Evolutionary conservation across 2,888 invertebrate genomes (phyloP).

Genomic region (Ichneumoninae sp.): DNA sequence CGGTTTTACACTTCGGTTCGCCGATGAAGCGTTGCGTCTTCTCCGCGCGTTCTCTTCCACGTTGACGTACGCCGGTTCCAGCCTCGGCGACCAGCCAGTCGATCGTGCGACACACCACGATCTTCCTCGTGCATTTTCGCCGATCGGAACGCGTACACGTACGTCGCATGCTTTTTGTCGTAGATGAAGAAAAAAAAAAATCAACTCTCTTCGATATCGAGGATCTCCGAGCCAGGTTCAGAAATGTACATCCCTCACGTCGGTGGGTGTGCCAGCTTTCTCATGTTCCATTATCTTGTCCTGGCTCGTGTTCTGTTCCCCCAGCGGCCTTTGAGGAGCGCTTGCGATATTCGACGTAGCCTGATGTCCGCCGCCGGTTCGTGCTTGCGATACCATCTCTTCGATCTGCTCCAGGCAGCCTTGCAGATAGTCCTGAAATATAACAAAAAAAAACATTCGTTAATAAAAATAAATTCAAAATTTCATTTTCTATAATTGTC

Average conservation of each 20-base stretch:
- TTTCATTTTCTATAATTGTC: neutral
- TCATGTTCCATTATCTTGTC: conserved; percentile 87
- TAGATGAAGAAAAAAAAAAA: conserved; percentile 17
- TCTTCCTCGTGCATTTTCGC: neutral
- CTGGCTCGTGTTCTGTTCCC: conserved; percentile 82
- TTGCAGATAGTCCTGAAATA: conserved; percentile 90
- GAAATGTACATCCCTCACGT: conserved; percentile 93
- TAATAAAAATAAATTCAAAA: neutral
- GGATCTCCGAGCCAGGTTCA: conserved; percentile 81
- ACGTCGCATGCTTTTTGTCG: conserved; percentile 28
- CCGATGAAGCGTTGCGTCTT: conserved; percentile 42
- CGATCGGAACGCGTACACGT: conserved; percentile 17
- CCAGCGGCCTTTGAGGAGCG: conserved; percentile 77
- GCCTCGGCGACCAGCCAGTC: neutral
- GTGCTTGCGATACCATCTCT: conserved; percentile 89
- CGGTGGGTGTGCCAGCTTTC: conserved; percentile 93
- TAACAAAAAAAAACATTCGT: conserved; percentile 64
- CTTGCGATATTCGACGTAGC: conserved; percentile 81
- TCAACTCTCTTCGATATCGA: conserved; percentile 25
- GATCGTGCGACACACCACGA: conserved; percentile 6
- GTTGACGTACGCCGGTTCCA: neutral
- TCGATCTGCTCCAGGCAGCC: conserved; percentile 93
- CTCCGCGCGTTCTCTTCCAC: neutral
- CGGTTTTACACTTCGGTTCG: neutral
- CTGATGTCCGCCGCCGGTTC: conserved; percentile 72